Base-by-base conservation (phyloP, 2,888 invertebrate genomes). In the Hymenopus coronatus region DNA sequence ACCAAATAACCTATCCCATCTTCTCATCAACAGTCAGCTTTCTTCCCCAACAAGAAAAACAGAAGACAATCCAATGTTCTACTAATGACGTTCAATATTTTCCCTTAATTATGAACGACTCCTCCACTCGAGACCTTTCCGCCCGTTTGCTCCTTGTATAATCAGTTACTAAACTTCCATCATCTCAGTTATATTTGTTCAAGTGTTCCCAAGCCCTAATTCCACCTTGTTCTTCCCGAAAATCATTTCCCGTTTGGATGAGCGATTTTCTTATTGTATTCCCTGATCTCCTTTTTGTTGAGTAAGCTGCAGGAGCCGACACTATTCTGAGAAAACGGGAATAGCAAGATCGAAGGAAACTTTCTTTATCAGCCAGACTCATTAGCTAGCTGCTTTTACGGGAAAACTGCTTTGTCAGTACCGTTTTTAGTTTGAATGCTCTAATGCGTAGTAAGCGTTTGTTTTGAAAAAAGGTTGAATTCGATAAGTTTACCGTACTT, bases 71-170 rank as follows among this genome's bases (percentile, higher is more conserved):
- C 88, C 84, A 27, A 85, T 83, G 83, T 83, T 83, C 84, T 88
- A 84, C 84, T 88, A 88, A 88, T 88, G 88, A 88, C 82, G 88
- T 88, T 88, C 88, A 88, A 88, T 88, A 88, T 88, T 88, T 88
- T 85, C 85, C 84, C 88, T 88, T 88, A 88, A 88, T 88, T 88
- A 88, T 85, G 88, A 85, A 88, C 81, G 88, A 84, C 70, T 88
- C 88, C 28, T 81, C 86, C 86, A 54, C 86, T 86, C 46, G 70
- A 85, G 28, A 85, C 46, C 85, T 28, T 70, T 70, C 54, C 54
- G 54, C 54, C 25, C 54, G 54, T 25, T 70, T 70, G 54, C 54
- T 33, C 87, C 82, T 30, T 82, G 82, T 87, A 82, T 33, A 87
- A 87, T 87, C 86, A 86, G 86, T 84, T 84, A 84, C 84, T 84